These are phyloP conservation scores for Sebastes elongatus DNA, from an alignment of 2,797 vertebrate genomes.

Conservation along the genomic window DNA sequence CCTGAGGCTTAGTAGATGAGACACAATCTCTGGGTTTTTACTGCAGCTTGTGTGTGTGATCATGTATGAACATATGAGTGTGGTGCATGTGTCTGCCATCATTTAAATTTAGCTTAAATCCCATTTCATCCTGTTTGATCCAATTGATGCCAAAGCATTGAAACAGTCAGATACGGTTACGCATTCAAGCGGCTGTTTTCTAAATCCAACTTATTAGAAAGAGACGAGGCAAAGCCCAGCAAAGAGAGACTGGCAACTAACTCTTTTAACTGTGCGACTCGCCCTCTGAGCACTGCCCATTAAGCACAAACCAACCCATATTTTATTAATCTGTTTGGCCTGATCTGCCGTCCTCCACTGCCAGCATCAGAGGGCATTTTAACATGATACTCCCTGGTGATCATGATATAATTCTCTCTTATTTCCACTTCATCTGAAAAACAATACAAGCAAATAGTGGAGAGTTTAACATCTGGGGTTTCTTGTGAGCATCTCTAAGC, in stretches of 20 bases:
- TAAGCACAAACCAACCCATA: constrained; percentile 52
- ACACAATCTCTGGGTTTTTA: constrained; percentile 36
- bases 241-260: background rate
- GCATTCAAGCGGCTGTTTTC: constrained; percentile 15
- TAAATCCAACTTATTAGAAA: constrained; percentile 25
- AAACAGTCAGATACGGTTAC: constrained; percentile 45
- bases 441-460: constrained; percentile 22
- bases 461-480: constrained; percentile 16
- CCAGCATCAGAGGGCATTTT: constrained; percentile 58
- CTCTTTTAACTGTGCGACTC: constrained; percentile 29
- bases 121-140: constrained; percentile 43
- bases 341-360: constrained; percentile 30
- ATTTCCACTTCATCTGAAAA: constrained; percentile 44
- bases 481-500: constrained; percentile 7
- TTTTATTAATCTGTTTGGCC: constrained; percentile 65
- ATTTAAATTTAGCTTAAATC: constrained; percentile 55
- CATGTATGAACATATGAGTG: constrained; percentile 33
- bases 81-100: constrained; percentile 18
- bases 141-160: constrained; percentile 20
- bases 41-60: constrained; percentile 27
- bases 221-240: constrained; percentile 7
- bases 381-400: constrained; percentile 45
- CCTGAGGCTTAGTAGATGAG: constrained; percentile 49
- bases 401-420: constrained; percentile 49
- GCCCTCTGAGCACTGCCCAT: constrained; percentile 39